Conservation (phyloP, 2,888 invertebrate genomes). For the Philhelius pedissequus region DNA sequence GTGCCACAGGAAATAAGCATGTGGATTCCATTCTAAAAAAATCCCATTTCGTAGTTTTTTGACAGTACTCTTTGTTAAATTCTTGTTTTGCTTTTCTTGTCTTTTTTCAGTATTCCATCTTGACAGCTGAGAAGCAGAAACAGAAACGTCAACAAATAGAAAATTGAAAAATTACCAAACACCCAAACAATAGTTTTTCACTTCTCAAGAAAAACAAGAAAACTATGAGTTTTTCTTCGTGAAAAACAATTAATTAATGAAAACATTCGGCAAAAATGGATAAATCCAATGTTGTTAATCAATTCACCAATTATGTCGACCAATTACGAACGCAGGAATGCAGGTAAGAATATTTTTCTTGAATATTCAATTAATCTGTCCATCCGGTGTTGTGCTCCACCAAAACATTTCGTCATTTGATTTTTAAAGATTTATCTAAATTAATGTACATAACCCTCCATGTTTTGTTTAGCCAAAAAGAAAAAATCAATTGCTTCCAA, state of each 20-base stretch:
- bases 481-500: constrained; percentile 86
- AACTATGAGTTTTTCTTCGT: constrained; percentile 39
- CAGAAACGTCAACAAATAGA: constrained; percentile 62
- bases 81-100: neutral
- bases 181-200: constrained; percentile 47
- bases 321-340: constrained; percentile 78
- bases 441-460: neutral
- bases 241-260: neutral
- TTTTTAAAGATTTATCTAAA: neutral
- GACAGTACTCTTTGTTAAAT: neutral
- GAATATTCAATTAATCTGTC: constrained; percentile 15
- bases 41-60: neutral
- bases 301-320: constrained; percentile 76
- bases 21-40: neutral
- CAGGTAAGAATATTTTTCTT: constrained; percentile 73
- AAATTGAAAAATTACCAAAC: constrained; percentile 52
- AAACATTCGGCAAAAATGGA: constrained; percentile 71
- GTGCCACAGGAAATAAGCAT: neutral
- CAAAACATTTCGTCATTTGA: constrained; percentile 10
- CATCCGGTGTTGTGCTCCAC: constrained; percentile 22
- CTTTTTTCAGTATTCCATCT: neutral
- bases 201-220: neutral
- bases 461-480: constrained; percentile 84
- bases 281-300: constrained; percentile 74
- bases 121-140: constrained; percentile 35